Base-by-base conservation (phyloP, 2,888 invertebrate genomes). In the Lasioglossum leucozonium region DNA sequence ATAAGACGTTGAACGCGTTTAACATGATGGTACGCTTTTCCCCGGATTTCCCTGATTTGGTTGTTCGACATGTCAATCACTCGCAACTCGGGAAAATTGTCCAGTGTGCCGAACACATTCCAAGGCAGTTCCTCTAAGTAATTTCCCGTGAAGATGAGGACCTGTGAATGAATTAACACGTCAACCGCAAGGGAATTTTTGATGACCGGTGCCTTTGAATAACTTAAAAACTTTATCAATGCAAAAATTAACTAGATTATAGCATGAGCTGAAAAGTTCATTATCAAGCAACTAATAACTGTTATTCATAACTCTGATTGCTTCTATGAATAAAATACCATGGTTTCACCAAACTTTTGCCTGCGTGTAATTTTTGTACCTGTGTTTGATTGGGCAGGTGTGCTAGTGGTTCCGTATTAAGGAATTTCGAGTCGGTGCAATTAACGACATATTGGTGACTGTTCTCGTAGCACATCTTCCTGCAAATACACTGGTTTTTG, bases 41-140 rank as follows among this genome's bases (percentile, higher is more conserved):
- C 97, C 84, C 96, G 96, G 72, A 98, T 97, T 88, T 97, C 96
- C 71, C 96, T 94, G 67, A 98, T 97, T 26, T 96, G 96, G 93
- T 98, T 98, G 92, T 96, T 97, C 85, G 97, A 97, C 97, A 98
- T 97, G 91, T 98, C 97, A 69, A 97, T 96, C 6, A 97, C 96
- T 85, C 96, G 96, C 72, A 97, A 94, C 71, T 96, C 95, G 40
- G 95, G 96, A 82, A 97, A 96, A 74, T 96, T 95, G 82, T 96
- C 96, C 44, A 96, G 95, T 55, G 96, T 96, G 0, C 97, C 97
- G 92, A 98, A 97, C 0, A 97, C 95, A 92, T 98, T 97, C 95
- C 96, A 96, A 4, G 97, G 97, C 71, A 98, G 94, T 77, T 96
- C 96, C 8, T 96, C 94, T 34, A 98, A 95, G 87, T 96, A 94